phyloP scores from a whole-genome alignment of 2,888 invertebrate species.

The Tachina lurida region DNA sequence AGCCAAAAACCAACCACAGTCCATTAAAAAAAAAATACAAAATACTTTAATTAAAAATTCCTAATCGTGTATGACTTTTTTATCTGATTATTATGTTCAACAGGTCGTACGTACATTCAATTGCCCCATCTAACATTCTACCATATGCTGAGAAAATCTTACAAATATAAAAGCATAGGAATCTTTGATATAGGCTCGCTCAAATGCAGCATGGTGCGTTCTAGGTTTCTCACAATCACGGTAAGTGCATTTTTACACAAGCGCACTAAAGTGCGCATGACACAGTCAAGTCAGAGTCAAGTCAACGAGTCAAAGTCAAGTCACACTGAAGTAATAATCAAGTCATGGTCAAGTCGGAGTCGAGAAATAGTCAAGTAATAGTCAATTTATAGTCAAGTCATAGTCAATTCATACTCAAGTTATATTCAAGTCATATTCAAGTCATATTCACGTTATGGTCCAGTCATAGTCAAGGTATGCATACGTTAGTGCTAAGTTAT shows the following conservation, averaged over 20 bases:
- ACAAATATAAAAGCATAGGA: not conserved
- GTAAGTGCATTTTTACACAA: not conserved
- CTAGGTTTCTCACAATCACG: not conserved
- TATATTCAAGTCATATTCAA: not conserved
- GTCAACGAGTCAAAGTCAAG: not conserved
- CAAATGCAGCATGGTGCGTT: not conserved
- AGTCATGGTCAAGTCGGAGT: not conserved
- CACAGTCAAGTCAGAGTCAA: not conserved
- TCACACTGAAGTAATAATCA: not conserved
- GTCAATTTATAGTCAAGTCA: not conserved
- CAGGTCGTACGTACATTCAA: constrained; percentile 53
- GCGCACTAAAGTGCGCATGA: not conserved
- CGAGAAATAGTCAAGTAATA: not conserved
- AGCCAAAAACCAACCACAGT: constrained; percentile 39
- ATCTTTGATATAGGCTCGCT: not conserved
- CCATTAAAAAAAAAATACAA: constrained; percentile 71
- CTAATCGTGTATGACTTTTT: constrained; percentile 83
- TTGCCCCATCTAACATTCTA: not conserved
- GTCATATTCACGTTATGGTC: not conserved
- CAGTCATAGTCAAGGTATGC: not conserved
- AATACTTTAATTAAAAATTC: constrained; percentile 84
- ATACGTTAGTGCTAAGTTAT: too few species aligned
- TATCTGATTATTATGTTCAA: constrained; percentile 75
- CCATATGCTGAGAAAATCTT: constrained; percentile 3
- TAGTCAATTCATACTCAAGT: not conserved